Evolutionary conservation across 2,888 invertebrate species (phyloP).

Genomic region (Polyploca ridens): DNA sequence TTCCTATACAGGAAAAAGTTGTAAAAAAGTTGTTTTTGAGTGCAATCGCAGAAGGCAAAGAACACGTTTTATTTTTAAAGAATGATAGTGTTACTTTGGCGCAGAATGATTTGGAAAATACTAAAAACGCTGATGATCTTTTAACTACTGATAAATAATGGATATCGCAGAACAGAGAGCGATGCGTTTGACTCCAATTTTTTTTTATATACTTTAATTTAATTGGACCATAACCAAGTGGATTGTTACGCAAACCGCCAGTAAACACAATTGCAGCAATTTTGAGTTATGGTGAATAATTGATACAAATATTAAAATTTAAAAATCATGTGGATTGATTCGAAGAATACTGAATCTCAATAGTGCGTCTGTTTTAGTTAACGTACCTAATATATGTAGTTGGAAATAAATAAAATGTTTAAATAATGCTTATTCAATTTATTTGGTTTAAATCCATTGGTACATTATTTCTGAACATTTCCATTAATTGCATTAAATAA

Average conservation of each 20-base stretch:
- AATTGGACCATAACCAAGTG: no score
- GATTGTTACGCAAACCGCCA: no score
- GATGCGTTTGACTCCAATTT: neutral
- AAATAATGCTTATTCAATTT: constrained; percentile 39
- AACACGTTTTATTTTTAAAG: neutral
- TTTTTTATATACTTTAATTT: no score
- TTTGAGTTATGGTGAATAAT: no score
- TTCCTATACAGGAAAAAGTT: neutral
- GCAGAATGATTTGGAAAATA: neutral
- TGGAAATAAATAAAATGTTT: constrained; percentile 26
- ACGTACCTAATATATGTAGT: no score
- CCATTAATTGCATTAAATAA: constrained; percentile 12
- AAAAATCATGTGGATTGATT: no score
- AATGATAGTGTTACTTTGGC: neutral
- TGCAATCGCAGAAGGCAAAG: neutral
- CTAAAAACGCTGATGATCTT: neutral
- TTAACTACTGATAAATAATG: neutral
- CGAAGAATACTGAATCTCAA: no score
- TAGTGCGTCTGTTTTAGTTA: no score
- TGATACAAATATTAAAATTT: no score
- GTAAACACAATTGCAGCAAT: no score
- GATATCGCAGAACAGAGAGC: neutral
- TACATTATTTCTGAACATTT: constrained; percentile 35
- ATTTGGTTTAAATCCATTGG: constrained; percentile 65
- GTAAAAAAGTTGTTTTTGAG: constrained; percentile 23